phyloP scores from a whole-genome alignment of 2,113 vertebrate species.

The Lophura nycthemera region DNA sequence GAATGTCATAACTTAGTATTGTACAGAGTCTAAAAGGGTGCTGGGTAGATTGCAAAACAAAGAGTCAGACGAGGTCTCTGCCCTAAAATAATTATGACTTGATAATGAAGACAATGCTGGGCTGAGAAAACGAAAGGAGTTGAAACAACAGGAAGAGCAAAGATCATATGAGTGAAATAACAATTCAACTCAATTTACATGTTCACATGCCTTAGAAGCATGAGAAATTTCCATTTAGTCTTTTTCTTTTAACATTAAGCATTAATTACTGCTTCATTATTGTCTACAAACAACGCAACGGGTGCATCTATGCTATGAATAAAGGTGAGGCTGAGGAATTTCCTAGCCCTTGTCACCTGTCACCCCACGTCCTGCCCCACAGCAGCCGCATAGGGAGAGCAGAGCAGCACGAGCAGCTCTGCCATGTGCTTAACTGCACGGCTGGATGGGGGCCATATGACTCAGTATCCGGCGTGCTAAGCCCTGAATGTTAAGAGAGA shows the following conservation, averaged over 20 bases:
- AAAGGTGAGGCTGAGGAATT: not conserved
- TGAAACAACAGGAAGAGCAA: slow-evolving; percentile 47
- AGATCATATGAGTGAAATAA: slow-evolving; percentile 13
- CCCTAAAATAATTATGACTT: slow-evolving; percentile 1
- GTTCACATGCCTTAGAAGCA: not conserved
- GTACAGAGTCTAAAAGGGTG: slow-evolving; percentile 9
- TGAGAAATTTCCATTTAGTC: not conserved
- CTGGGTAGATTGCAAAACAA: slow-evolving; percentile 53
- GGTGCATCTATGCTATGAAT: not conserved
- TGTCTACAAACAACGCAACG: not conserved
- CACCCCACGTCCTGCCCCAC: not conserved
- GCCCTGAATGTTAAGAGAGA: not conserved
- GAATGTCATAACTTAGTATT: slow-evolving; percentile 44
- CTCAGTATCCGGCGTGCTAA: not conserved
- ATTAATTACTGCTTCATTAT: not conserved
- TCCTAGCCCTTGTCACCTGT: not conserved
- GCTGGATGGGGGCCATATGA: fast-evolving
- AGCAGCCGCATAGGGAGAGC: not conserved
- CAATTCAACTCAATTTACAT: slow-evolving; percentile 6
- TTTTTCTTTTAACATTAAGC: not conserved
- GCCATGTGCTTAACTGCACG: not conserved
- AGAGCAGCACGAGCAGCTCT: fast-evolving
- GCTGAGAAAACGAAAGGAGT: slow-evolving; percentile 3
- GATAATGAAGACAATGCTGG: slow-evolving; percentile 45
- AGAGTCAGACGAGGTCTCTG: slow-evolving; percentile 45